Evolutionary conservation across 2,113 vertebrate species (phyloP), one percentile per base, ranked within the genome.

Genomic region (Pica pica): DNA sequence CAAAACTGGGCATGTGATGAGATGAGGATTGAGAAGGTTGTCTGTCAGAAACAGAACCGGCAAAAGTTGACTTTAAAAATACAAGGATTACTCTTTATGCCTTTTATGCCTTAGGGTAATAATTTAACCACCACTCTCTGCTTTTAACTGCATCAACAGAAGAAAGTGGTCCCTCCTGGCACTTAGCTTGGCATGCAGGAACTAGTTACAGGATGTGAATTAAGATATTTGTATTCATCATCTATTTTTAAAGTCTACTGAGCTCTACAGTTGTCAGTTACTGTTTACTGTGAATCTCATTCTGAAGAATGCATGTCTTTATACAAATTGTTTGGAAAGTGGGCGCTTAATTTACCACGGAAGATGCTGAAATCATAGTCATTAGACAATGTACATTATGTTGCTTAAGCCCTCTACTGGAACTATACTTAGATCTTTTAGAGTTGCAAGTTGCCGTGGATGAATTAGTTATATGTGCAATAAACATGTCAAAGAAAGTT

Each of bases 281-380:
- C 15, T 64, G 7, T 46, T 86, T 60, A 57, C 44, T 33, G 13
- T 41, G 52, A 13, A 37, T 42, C 30, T 85, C 47, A 42, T 80
- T 87, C 35, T 69, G 31, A 75, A 89, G 14, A 83, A 83, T 22
- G 17, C 11, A 60, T 56, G 6, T 83, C 11, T 42, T 19, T 39
- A 46, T 37, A 44, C 4, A 13, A 13, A 44, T 8, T 65, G 3
- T 23, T 75, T 63, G 22, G 8, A 53, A 78, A 6, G 3, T 16
- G 11, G n/a, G 7, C 22, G 52, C 31, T 41, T 52, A 80, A 24
- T 14, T 12, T 7, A 60, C 12, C 16, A 53, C 0, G 0, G 5
- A 59, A 61, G 42, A 52, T 75, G 12, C 10, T 30, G 35, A 76
- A 63, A 67, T 57, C 24, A 24, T 7, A 55, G 23, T 33, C 23